Evolutionary conservation across 2,888 invertebrate genomes (phyloP), one percentile per base, ranked within the genome.

Genomic region (Pristionchus exspectatus): DNA sequence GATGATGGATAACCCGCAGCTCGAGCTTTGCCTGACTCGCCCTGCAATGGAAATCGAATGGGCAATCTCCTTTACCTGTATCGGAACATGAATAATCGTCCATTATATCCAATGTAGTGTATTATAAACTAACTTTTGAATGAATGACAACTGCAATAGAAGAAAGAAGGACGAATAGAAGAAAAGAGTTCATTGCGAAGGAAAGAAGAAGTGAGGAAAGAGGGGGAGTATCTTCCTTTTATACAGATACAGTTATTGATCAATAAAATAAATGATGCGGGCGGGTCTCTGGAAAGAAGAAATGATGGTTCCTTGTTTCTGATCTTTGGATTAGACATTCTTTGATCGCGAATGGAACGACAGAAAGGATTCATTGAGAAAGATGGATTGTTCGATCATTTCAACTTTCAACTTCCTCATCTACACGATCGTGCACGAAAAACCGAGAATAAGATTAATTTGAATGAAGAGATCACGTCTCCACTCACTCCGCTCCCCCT

Each of bases 271-370:
- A 1, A 74, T 0, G 74, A 9, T 38, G 74, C 21, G 63, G 44
- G 44, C 44, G 21, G 10, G 72, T 18, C 38, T 74, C 74, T 38
- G 14, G 5, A 21, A 21, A 74, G 38, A 74, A 44, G 10, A 44
- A 38, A 38, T 38, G 7, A 38, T 18, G 24, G n/a, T 38, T 74
- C 74, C 74, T 18, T 21, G 38, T 74, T 74, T 74, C 38, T 74
- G 74, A 74, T 74, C 74, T 74, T 74, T 74, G 74, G 38, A 74
- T 74, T 74, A 38, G 74, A 74, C 30, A 74, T 33, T 72, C 69
- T 72, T 14, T 33, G 74, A 38, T 24, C 24, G 7, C 10, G 5
- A 24, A 38, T 74, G 10, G 74, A 38, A 63, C 4, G n/a, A n/a
- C 63, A 63, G n/a, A 24, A 0, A n/a, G 24, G 5, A n/a, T 63